Evolutionary conservation across 2,797 vertebrate genomes (phyloP).

Genomic region (Linurgus olivaceus): DNA sequence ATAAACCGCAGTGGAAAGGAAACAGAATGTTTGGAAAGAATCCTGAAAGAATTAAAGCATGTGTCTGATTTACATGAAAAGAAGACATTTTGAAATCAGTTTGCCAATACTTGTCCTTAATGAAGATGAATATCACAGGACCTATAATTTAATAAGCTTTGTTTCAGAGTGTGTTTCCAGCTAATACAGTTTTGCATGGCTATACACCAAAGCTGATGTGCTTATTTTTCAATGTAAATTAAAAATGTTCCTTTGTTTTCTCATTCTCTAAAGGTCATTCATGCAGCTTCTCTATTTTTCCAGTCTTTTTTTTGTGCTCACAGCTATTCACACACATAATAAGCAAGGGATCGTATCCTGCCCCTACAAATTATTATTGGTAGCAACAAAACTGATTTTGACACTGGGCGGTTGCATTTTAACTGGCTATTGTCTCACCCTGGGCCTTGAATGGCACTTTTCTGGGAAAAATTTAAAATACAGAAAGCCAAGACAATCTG

Average conservation of each 20-base stretch:
- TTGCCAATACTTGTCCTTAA: background rate
- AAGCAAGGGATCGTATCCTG: background rate
- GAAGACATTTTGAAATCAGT: background rate
- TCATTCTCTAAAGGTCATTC: background rate
- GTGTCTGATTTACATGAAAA: background rate
- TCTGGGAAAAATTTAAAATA: background rate
- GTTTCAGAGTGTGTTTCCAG: background rate
- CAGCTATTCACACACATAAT: background rate
- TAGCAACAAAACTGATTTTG: background rate
- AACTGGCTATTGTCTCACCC: background rate
- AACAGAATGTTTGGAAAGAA: background rate
- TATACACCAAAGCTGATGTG: background rate
- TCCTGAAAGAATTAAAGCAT: background rate
- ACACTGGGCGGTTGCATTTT: background rate
- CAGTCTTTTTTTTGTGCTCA: background rate
- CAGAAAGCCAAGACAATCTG: background rate
- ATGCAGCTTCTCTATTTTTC: background rate
- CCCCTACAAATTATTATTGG: background rate
- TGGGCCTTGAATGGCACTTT: background rate
- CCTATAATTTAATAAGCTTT: conserved; percentile 4
- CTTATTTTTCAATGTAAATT: conserved; percentile 44
- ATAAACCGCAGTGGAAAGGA: background rate
- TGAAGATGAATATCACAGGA: conserved; percentile 48
- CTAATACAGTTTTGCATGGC: conserved; percentile 61
- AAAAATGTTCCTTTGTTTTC: conserved; percentile 17